Evolutionary conservation across 2,888 invertebrate genomes (phyloP).

Genomic region (Anthrax anthrax): DNA sequence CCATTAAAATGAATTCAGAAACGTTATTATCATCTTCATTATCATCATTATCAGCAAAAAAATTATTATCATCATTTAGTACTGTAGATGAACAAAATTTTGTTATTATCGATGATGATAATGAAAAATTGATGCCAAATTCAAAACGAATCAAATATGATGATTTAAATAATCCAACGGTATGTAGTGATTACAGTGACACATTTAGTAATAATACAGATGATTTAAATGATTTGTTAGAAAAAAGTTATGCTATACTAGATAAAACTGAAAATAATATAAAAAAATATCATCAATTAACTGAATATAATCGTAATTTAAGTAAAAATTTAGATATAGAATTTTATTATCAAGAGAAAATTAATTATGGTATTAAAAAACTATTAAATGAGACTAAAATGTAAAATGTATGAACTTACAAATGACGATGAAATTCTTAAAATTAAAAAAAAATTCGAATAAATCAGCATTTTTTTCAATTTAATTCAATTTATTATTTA

Average conservation of each 20-base stretch:
- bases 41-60: neutral
- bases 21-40: neutral
- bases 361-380: neutral
- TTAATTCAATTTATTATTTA: too few species aligned
- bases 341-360: constrained; percentile 10
- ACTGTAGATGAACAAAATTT: neutral
- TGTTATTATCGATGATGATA: neutral
- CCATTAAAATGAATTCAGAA: constrained; percentile 11
- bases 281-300: constrained; percentile 5
- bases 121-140: neutral
- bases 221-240: constrained; percentile 7
- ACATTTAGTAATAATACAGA: neutral
- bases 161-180: too few species aligned
- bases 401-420: too few species aligned
- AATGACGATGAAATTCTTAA: too few species aligned
- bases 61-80: neutral
- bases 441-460: too few species aligned
- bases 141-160: constrained; percentile 2
- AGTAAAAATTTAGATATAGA: constrained; percentile 11
- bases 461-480: too few species aligned
- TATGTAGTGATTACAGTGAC: too few species aligned
- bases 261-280: constrained; percentile 10
- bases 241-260: constrained; percentile 5
- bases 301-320: constrained; percentile 7
- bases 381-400: neutral